Evolutionary conservation across 2,888 invertebrate genomes (phyloP).

Genomic region (Luperina nickerlii): DNA sequence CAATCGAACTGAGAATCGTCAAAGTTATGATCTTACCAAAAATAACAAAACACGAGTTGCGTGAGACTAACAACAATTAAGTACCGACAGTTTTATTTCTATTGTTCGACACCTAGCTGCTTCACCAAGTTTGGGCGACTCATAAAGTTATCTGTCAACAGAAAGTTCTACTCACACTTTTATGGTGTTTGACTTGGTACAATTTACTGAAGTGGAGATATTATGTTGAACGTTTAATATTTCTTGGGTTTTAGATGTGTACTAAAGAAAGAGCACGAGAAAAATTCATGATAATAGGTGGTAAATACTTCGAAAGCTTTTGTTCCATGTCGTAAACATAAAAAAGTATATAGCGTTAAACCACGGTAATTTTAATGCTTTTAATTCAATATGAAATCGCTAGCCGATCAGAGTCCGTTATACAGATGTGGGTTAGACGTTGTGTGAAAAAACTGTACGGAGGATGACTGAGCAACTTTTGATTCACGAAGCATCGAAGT

Average conservation of each 20-base stretch:
- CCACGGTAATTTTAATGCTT: slow-evolving; percentile 40
- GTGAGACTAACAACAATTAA: slow-evolving; percentile 63
- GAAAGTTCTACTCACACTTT: slow-evolving; percentile 60
- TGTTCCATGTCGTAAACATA: slow-evolving; percentile 19
- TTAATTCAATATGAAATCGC: slow-evolving; percentile 62
- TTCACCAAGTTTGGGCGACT: slow-evolving; percentile 58
- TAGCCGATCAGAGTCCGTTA: slow-evolving; percentile 71
- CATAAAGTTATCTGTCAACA: slow-evolving; percentile 68
- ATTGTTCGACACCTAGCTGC: slow-evolving; percentile 61
- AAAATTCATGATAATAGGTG: slow-evolving; percentile 24
- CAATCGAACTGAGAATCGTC: slow-evolving; percentile 31
- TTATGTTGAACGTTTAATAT: slow-evolving; percentile 42
- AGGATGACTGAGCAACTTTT: slow-evolving; percentile 66
- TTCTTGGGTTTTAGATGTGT: slow-evolving; percentile 26
- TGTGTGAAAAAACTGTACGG: slow-evolving; percentile 63
- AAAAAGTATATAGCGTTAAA: slow-evolving; percentile 26
- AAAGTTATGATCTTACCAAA: slow-evolving; percentile 46
- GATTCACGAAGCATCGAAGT: slow-evolving; percentile 59
- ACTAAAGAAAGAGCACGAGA: slow-evolving; percentile 4
- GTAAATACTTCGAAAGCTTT: slow-evolving; percentile 19
- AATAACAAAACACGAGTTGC: slow-evolving; percentile 50
- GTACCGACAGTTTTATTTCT: slow-evolving; percentile 67
- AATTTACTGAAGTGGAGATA: slow-evolving; percentile 46
- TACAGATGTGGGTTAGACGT: slow-evolving; percentile 71
- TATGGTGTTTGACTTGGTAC: slow-evolving; percentile 54